Percentiles rank a stretch among this genome's conserved stretches.
Conservation (phyloP, 1,140 invertebrate genomes). For the Tenebrio molitor region DNA sequence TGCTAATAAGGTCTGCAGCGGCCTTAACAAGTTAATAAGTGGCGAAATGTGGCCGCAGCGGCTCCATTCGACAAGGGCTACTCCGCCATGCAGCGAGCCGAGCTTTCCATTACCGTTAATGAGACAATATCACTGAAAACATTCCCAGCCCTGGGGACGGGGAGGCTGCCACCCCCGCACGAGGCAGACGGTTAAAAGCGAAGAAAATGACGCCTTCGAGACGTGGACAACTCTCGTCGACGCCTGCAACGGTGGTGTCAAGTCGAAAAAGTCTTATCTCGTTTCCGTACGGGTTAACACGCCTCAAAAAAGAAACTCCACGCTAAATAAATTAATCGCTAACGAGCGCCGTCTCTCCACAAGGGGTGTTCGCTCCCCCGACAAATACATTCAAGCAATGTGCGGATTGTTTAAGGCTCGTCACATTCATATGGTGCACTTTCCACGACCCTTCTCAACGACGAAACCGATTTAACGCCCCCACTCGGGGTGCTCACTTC, state of each 20-base stretch:
- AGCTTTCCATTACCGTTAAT: conserved; percentile 35
- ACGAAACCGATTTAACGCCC: no score
- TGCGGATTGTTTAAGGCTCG: conserved; percentile 28
- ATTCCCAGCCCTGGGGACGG: background rate
- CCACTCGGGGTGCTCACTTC: conserved; percentile 10
- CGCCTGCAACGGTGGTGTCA: no score
- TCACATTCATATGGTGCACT: conserved; percentile 23
- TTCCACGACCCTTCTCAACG: conserved; percentile 26
- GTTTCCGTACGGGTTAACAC: no score
- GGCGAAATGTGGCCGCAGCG: background rate
- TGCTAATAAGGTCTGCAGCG: conserved; percentile 14
- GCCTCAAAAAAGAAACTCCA: no score
- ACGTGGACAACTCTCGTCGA: no score
- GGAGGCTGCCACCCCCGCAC: no score
- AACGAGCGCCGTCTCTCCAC: no score
- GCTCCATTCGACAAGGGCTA: background rate
- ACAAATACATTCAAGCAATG: background rate
- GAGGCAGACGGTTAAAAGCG: background rate
- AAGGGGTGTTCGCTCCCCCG: no score
- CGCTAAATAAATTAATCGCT: no score
- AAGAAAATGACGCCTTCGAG: no score
- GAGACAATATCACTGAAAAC: conserved; percentile 37
- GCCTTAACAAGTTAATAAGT: conserved; percentile 43
- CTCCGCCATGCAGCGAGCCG: background rate
- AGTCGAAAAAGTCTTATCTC: no score